phyloP scores from a whole-genome alignment of 2,888 invertebrate species.

The Adelphocoris suturalis region DNA sequence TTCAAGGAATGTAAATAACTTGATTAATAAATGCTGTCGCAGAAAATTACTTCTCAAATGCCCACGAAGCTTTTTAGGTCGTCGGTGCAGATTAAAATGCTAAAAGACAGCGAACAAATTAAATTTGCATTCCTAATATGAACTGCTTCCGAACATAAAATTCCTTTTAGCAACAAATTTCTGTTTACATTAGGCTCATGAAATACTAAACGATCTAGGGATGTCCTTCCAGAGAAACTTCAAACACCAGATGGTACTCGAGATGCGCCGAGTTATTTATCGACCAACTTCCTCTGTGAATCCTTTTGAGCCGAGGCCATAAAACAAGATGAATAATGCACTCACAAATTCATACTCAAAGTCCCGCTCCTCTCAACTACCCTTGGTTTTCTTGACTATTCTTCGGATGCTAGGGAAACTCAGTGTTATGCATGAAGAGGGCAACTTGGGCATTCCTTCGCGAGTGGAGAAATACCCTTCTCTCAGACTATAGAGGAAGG shows the following conservation, averaged over 20 bases:
- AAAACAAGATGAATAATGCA: conserved; percentile 39
- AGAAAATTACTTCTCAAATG: too few relatives aligned
- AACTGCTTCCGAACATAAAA: background rate
- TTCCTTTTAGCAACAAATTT: background rate
- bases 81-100: background rate
- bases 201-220: background rate
- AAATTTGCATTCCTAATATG: background rate
- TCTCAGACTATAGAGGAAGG: background rate
- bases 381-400: conserved; percentile 14
- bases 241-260: conserved; percentile 10
- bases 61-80: too few relatives aligned
- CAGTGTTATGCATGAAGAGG: conserved; percentile 7
- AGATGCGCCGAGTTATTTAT: conserved; percentile 2
- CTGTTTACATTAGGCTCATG: background rate
- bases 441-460: background rate
- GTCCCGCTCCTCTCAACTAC: background rate
- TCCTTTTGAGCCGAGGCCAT: conserved; percentile 20
- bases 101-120: background rate
- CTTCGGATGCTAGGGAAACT: background rate
- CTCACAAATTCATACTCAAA: conserved; percentile 10
- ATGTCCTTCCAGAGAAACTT: conserved; percentile 21
- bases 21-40: too few relatives aligned
- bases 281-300: conserved; percentile 16
- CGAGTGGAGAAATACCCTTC: background rate
- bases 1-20: too few relatives aligned